Evolutionary conservation across 2,113 vertebrate genomes (phyloP).

Genomic region (Myotis davidii): DNA sequence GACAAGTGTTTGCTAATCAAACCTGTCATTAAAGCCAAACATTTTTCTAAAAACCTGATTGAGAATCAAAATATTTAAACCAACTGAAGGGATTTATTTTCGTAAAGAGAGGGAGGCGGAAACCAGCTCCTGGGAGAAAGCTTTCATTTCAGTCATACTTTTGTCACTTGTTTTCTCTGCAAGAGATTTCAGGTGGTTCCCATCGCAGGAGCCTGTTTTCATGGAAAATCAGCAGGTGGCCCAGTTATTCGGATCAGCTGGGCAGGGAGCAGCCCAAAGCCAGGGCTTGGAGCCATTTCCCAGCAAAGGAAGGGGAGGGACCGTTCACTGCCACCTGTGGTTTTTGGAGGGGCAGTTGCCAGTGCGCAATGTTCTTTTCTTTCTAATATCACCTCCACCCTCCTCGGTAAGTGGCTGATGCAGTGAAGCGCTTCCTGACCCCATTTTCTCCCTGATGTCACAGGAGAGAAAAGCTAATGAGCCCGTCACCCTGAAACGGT

Average conservation of each 20-base stretch:
- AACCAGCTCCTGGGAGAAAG: background rate
- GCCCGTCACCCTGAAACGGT: slow-evolving; percentile 38
- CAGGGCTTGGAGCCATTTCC: background rate
- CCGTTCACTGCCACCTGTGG: background rate
- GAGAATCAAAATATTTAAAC: slow-evolving; percentile 58
- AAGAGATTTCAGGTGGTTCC: background rate
- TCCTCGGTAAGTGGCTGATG: slow-evolving; percentile 57
- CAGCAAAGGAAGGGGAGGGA: background rate
- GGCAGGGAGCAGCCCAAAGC: background rate
- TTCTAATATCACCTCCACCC: slow-evolving; percentile 31
- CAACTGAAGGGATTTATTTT: slow-evolving; percentile 44
- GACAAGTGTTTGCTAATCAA: slow-evolving; percentile 52
- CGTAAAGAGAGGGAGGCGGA: background rate
- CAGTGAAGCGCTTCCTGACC: slow-evolving; percentile 45
- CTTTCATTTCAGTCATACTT: background rate
- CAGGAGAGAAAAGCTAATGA: slow-evolving; percentile 35
- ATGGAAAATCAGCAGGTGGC: slow-evolving; percentile 13
- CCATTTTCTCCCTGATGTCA: background rate
- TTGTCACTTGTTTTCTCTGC: background rate
- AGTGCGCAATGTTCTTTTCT: slow-evolving; percentile 62
- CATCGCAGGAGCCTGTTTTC: background rate
- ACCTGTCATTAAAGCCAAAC: slow-evolving; percentile 39
- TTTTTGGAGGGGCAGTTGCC: slow-evolving; percentile 39
- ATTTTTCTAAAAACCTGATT: slow-evolving; percentile 13
- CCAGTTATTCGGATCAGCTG: background rate